Evolutionary conservation across 2,113 vertebrate species (phyloP), one percentile per base, ranked within the genome.

Genomic region (Rhizomys pruinosus): DNA sequence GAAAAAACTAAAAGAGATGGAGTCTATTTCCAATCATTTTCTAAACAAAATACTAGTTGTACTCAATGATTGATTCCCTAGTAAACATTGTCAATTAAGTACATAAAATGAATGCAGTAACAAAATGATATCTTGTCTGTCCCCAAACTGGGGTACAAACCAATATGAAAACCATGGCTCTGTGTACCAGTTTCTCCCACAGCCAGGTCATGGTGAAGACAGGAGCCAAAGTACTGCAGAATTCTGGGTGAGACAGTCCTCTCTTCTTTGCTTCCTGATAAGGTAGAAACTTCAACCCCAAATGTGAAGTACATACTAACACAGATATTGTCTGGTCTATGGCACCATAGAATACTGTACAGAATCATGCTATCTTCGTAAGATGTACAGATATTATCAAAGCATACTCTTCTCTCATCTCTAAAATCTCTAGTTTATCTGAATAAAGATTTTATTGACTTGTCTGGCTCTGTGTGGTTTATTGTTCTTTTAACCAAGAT

Each of bases 401-500:
- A 81, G 55, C 44, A 17, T 11, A 47, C 32, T 16, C 13, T 20
- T 27, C 69, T 77, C 3, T 22, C 6, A 34, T 47, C 7, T 52
- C 79, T 52, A 15, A 88, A 89, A 69, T 22, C 19, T 12, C 8
- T 0, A 32, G 6, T 23, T 17, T 55, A 19, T 81, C 66, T 61
- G 47, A 61, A 81, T 19, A 52, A 78, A 55, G 9, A 20, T 77
- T 42, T 7, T 0, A 0, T 68, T 22, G 57, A 68, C 23, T 85
- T 37, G 42, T 42, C 80, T 76, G 23, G 42, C 57, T 76, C 13
- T 84, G 5, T 81, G 57, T n/a, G 44, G 11, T 32, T 90, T 57
- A 42, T 55, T 89, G 84, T 4, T 82, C 17, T 77, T 85, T 88
- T 80, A 94, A 79, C 19, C n/a, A 80, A 66, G 80, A 93, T 71